phyloP scores from a whole-genome alignment of 1,140 invertebrate genomes.

The Nebria ingens region DNA sequence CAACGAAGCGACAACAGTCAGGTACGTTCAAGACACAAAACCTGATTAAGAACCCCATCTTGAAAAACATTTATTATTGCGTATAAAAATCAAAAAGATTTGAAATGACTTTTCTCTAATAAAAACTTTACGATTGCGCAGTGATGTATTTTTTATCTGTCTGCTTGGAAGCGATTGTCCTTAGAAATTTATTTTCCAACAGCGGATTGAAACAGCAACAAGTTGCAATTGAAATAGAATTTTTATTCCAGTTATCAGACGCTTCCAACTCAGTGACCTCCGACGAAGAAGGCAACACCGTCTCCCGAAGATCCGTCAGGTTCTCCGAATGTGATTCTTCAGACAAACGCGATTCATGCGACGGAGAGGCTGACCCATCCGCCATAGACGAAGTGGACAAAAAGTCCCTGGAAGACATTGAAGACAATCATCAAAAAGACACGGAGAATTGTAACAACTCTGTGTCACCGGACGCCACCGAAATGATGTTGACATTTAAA shows the following conservation, averaged over 20 bases:
- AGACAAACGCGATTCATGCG: constrained; percentile 24
- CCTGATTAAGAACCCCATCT: too few relatives aligned
- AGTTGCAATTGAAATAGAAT: too few relatives aligned
- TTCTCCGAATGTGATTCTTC: constrained; percentile 40
- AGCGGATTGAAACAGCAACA: too few relatives aligned
- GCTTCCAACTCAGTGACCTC: constrained; percentile 26
- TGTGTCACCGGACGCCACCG: constrained; percentile 32
- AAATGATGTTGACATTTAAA: constrained; percentile 47
- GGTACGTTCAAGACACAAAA: too few relatives aligned
- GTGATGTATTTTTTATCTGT: too few relatives aligned
- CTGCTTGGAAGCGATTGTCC: too few relatives aligned
- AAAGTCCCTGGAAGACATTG: constrained; percentile 10
- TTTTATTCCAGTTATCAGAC: neutral
- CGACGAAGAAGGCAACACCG: constrained; percentile 38
- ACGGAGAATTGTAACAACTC: constrained; percentile 14
- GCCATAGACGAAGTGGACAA: constrained; percentile 18
- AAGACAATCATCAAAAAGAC: constrained; percentile 10
- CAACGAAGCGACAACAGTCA: constrained; percentile 18
- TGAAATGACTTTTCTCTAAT: too few relatives aligned
- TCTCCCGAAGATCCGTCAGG: constrained; percentile 37
- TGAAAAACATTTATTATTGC: too few relatives aligned
- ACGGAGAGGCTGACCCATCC: constrained; percentile 23
- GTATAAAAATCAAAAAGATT: too few relatives aligned
- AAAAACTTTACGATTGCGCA: too few relatives aligned
- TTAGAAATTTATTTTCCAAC: too few relatives aligned